Base-by-base conservation (phyloP, 2,888 invertebrate genomes). In the Andrena haemorrhoa region DNA sequence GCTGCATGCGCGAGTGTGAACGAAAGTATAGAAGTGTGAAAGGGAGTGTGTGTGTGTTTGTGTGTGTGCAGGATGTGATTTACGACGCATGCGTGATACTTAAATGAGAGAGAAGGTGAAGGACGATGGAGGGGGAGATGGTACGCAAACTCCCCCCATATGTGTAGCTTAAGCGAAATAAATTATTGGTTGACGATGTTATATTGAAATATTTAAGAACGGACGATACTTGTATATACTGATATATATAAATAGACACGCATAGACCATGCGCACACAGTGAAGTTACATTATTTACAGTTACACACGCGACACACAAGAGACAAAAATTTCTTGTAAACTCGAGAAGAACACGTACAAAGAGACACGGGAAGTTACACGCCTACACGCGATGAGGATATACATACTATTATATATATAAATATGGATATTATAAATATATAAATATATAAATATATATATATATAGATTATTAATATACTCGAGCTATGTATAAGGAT, bases 121-220 rank as follows among this genome's bases (percentile, higher is more conserved):
- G 12, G 35, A 20, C 23, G 26, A 41, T 41, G 64, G 71, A 6
- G n/a, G 51, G 60, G 29, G 20, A 16, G 29, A 41, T 64, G 23
- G 7, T 41, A 51, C 10, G 53, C n/a, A 23, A 65, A 77, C 23
- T 56, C 56, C 84, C 74, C 23, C 69, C 71, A 72, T 85, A 86
- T 83, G 88, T 88, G 85, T 90, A 91, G 88, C 90, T 90, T 84
- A 89, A 92, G 87, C 89, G 83, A 89, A 92, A 91, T 91, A 91
- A 92, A 92, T 93, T 92, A 93, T 93, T 93, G 92, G 89, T 93
- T 93, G 89, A 92, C 83, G 86, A 93, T 93, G 93, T 93, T 93
- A 92, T 93, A 93, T 93, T 91, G 86, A 91, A 91, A 91, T 91
- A 92, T 92, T 90, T 91, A 89, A 82, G 82, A 76, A 89, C 80